Evolutionary conservation across 1,140 invertebrate genomes (phyloP), one percentile per base, ranked within the genome.

Genomic region (Ridgeia piscesae): DNA sequence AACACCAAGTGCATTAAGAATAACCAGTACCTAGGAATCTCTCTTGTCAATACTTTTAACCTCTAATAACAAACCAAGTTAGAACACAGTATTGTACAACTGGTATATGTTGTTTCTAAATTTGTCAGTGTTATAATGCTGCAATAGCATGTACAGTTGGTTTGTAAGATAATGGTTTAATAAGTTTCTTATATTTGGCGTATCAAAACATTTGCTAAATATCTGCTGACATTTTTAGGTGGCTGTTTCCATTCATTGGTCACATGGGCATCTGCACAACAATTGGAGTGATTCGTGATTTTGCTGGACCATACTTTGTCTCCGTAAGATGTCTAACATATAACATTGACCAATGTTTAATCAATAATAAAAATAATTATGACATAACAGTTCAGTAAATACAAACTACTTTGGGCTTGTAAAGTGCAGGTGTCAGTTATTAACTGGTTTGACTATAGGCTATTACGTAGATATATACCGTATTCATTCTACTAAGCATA

Each of bases 211-310:
- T 50, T 92, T 92, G 92, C 34, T 91, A 90, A 92, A 91, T 93
- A 77, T 93, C 42, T 42, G 42, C 4, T 77, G 58, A 77, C 93
- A 93, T 94, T 95, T 96, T 93, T 94, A 98, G 98, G 95, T 99
- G 99, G 98, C 96, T 99, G 9, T 97, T 99, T 93, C 99, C 99
- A 33, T 97, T 99, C 92, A 98, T 99, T 95, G 99, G 99, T 9
- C 99, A 99, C 95, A 99, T 99, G 98, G 99, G 99, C 14, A 99
- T 99, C 94, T 98, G 97, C 50, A 98, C 97, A 91, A 98, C 98
- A 6, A 97, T 96, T 93, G 99, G 99, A 14, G 97, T 99, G 0
- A 99, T 99, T 91, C 96, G 99, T 93, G 99, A 99, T 96, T 99
- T 99, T 97, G 99, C 99, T 93, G 99, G 99, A 1, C 98, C 98